Conservation (phyloP, 1,140 invertebrate genomes). For the Lysiphlebus fabarum region DNA sequence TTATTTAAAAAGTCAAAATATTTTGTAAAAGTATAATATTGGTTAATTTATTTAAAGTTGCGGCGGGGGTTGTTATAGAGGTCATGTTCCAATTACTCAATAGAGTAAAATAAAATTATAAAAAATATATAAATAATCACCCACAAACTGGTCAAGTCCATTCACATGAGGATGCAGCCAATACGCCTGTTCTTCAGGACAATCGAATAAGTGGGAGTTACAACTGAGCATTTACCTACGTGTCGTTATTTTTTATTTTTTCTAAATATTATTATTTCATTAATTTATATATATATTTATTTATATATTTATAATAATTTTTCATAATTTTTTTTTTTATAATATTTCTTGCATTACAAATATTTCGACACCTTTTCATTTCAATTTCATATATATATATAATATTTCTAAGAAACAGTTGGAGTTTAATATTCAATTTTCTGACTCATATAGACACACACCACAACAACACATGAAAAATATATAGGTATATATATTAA, state of each 20-base stretch:
- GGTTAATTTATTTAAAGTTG: slow-evolving; percentile 39
- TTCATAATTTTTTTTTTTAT: slow-evolving; percentile 1
- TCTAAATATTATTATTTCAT: not conserved
- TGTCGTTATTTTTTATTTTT: too few relatives aligned
- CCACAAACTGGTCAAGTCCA: slow-evolving; percentile 30
- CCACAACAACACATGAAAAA: too few relatives aligned
- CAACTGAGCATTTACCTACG: slow-evolving; percentile 48
- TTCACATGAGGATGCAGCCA: slow-evolving; percentile 45
- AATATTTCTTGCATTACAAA: too few relatives aligned
- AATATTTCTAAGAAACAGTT: too few relatives aligned
- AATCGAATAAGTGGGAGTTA: slow-evolving; percentile 49
- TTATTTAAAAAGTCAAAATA: not conserved
- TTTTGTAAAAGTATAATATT: too few relatives aligned
- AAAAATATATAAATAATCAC: slow-evolving; percentile 27
- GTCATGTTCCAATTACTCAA: slow-evolving; percentile 54
- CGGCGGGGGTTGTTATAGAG: slow-evolving; percentile 45
- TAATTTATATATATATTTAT: not conserved
- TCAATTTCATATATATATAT: too few relatives aligned
- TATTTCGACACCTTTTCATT: too few relatives aligned
- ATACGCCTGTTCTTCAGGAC: slow-evolving; percentile 33
- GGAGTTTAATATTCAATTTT: too few relatives aligned
- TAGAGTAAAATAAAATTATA: slow-evolving; percentile 12
- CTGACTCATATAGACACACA: too few relatives aligned
- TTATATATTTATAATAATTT: slow-evolving; percentile 4
- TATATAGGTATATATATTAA: too few relatives aligned